These are phyloP conservation scores for Xanthia icteritia DNA, from an alignment of 2,888 invertebrate species.

Conservation along the genomic window DNA sequence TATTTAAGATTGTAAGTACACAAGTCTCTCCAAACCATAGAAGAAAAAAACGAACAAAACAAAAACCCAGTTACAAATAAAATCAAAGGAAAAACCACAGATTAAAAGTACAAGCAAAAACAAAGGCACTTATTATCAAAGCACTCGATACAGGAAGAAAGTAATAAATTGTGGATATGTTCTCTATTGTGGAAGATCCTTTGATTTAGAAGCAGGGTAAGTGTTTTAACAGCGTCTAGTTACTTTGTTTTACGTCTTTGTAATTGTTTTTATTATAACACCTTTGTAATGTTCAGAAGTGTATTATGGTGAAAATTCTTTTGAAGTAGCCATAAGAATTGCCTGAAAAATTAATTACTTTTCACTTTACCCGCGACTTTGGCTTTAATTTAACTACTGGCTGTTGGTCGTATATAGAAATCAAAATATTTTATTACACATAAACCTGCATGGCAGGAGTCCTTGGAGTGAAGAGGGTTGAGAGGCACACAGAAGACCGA, in stretches of 20 bases:
- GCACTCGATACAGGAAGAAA: constrained; percentile 72
- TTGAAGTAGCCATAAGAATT: neutral
- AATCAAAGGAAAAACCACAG: constrained; percentile 53
- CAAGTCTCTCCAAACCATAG: neutral
- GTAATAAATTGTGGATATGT: constrained; percentile 77
- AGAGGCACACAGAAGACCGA: too few relatives aligned
- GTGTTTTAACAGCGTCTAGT: constrained; percentile 9
- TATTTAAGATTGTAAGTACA: neutral
- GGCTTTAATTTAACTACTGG: neutral
- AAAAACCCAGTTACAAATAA: neutral
- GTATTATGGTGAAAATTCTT: neutral
- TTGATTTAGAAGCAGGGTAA: constrained; percentile 58
- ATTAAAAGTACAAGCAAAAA: constrained; percentile 38
- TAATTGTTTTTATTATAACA: constrained; percentile 5
- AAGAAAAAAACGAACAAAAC: constrained; percentile 1
- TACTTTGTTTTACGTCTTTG: constrained; percentile 6
- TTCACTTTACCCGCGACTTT: neutral
- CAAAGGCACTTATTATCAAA: constrained; percentile 64
- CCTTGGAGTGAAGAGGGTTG: too few relatives aligned
- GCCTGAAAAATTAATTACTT: neutral
- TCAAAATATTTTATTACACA: too few relatives aligned
- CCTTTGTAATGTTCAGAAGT: neutral
- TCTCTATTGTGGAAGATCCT: constrained; percentile 64
- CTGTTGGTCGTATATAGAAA: too few relatives aligned
- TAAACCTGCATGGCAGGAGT: too few relatives aligned